Percentiles rank a stretch among this genome's conserved stretches.
Conservation (phyloP, 1,140 invertebrate species). For the Oreohelix idahoensis region DNA sequence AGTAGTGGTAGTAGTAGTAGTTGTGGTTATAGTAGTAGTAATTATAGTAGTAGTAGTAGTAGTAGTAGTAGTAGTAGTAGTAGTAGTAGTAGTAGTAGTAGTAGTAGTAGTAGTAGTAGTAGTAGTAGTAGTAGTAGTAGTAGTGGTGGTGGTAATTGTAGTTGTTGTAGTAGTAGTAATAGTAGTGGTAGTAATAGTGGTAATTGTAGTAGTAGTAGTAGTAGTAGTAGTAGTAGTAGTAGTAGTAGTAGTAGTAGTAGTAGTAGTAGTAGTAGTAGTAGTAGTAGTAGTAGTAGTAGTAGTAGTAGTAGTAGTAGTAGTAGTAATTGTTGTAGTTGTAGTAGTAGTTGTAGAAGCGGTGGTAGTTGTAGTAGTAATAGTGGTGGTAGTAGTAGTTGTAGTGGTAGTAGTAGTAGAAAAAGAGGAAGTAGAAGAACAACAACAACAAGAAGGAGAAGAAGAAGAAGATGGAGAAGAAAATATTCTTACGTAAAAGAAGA, state of each 20-base stretch:
- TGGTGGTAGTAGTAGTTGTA: no score
- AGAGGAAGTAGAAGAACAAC: no score
- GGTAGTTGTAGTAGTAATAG: neutral
- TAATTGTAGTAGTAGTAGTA: neutral
- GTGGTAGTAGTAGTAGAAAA: no score
- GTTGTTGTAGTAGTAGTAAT: no score
- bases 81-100: neutral
- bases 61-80: no score
- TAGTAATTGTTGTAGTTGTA: neutral
- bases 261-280: neutral
- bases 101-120: neutral
- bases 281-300: neutral
- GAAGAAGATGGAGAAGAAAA: no score
- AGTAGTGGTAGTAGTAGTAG: neutral
- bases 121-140: neutral
- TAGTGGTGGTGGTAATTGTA: neutral
- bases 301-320: no score
- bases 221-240: constrained; percentile 10
- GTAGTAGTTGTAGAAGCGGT: neutral
- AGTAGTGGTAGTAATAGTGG: neutral
- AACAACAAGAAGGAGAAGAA: no score
- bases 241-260: neutral
- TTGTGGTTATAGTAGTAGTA: neutral
- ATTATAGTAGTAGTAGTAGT: neutral
- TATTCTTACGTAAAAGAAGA: no score